phyloP scores from a whole-genome alignment of 2,797 vertebrate species.

The Cottoperca gobio region DNA sequence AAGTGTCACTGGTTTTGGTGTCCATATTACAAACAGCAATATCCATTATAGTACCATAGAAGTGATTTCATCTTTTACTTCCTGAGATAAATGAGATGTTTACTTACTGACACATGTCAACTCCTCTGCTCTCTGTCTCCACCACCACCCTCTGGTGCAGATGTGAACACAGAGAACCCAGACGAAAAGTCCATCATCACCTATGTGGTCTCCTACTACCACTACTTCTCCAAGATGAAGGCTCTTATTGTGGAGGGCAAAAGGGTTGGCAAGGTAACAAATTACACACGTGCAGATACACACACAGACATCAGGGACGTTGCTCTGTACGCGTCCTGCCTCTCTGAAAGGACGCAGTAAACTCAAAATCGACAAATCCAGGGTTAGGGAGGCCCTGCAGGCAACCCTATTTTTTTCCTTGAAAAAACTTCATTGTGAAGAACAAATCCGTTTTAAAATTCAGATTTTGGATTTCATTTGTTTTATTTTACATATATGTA shows the following conservation, averaged over 20 bases:
- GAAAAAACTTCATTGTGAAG: too few species aligned
- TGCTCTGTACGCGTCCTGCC: too few species aligned
- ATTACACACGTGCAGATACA: background rate
- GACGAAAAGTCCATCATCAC: slow-evolving; percentile 98
- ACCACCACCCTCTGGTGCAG: slow-evolving; percentile 65
- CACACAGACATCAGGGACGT: background rate
- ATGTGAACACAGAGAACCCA: slow-evolving; percentile 95
- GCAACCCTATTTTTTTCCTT: too few species aligned
- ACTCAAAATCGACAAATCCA: too few species aligned
- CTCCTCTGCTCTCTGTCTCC: slow-evolving; percentile 1
- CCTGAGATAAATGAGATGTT: background rate
- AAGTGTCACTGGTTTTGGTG: background rate
- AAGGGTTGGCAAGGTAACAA: slow-evolving; percentile 93
- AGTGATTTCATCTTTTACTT: background rate
- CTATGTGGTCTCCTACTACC: slow-evolving; percentile 96
- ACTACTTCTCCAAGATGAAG: slow-evolving; percentile 99
- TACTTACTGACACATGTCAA: too few species aligned
- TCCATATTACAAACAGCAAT: background rate
- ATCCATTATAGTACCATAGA: background rate
- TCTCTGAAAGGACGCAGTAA: too few species aligned
- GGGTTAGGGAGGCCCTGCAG: too few species aligned
- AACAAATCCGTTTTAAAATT: too few species aligned
- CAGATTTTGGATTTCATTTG: too few species aligned
- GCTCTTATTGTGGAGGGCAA: slow-evolving; percentile 97
- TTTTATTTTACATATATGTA: too few species aligned